Evolutionary conservation across 2,113 vertebrate species (phyloP), one percentile per base, ranked within the genome.

Genomic region (Triplophysa rosa): DNA sequence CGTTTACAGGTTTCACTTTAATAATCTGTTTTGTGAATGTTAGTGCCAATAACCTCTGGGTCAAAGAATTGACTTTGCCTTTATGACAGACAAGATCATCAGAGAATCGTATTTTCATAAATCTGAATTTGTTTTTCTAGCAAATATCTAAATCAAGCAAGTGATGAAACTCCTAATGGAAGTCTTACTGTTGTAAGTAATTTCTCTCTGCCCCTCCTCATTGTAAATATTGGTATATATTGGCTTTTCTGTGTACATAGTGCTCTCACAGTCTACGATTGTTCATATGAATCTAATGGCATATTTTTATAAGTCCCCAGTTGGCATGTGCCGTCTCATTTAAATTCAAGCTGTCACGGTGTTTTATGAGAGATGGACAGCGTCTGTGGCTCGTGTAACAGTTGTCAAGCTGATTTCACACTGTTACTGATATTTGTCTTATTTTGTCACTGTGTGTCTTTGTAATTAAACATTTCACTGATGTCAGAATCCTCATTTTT

Each of bases 291-390:
- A 91, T 92, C 90, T 90, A 90, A 93, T 92, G 92, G 91, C 94
- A 93, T 95, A 94, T 95, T 95, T 95, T 95, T 94, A 94, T 94
- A 94, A 91, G 93, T 86, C 10, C n/a, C 52, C 76, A 77, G 76
- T 76, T 72, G 87, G 89, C 89, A 85, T 87, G 83, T 84, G 73
- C 86, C 83, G 80, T 84, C 87, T 86, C 83, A 70, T 92, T 90
- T 91, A 91, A 93, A 87, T 90, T 90, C 92, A 87, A 91, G 84
- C 84, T 83, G 84, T 85, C 83, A 77, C 83, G 52, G 84, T 86
- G 72, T 84, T 82, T 86, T 85, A 71, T 83, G 80, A 83, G 79
- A 81, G 81, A 52, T 77, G 69, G 83, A 40, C 67, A 77, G 78
- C 70, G 80, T 67, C 80, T 75, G 78, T 77, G 80, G 80, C 74